phyloP scores from a whole-genome alignment of 2,797 vertebrate genomes.

The Typhlichthys subterraneus region DNA sequence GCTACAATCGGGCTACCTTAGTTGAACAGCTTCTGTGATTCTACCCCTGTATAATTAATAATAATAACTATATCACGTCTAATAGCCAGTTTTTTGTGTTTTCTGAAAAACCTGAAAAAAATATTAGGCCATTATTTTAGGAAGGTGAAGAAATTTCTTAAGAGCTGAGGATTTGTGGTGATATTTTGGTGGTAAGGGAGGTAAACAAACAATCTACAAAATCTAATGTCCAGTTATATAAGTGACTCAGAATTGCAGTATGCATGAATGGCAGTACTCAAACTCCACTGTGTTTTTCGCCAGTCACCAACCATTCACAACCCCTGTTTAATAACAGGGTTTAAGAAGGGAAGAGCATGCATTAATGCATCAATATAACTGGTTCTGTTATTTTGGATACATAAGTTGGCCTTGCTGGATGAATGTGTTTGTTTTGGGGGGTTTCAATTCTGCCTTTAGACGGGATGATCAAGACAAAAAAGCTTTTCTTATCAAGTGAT shows the following conservation, averaged over 20 bases:
- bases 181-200: too few species aligned
- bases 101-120: too few species aligned
- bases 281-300: neutral
- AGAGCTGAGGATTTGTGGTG: too few species aligned
- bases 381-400: slow-evolving; percentile 43
- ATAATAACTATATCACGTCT: too few species aligned
- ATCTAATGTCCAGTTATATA: neutral
- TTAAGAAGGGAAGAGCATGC: slow-evolving; percentile 18
- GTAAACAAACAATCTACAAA: too few species aligned
- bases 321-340: slow-evolving; percentile 28
- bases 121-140: too few species aligned
- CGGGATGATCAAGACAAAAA: slow-evolving; percentile 32
- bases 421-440: slow-evolving; percentile 56
- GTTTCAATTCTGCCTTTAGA: slow-evolving; percentile 32
- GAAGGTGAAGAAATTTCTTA: too few species aligned
- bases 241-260: slow-evolving; percentile 13
- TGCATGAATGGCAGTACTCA: slow-evolving; percentile 7
- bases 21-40: too few species aligned
- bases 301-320: neutral
- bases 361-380: slow-evolving; percentile 50
- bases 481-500: slow-evolving; percentile 52
- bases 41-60: too few species aligned
- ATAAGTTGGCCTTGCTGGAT: slow-evolving; percentile 52
- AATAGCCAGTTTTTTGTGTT: too few species aligned
- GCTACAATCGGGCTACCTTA: too few species aligned